phyloP scores from a whole-genome alignment of 2,797 vertebrate species.

The Pseudochromis fuscus region DNA sequence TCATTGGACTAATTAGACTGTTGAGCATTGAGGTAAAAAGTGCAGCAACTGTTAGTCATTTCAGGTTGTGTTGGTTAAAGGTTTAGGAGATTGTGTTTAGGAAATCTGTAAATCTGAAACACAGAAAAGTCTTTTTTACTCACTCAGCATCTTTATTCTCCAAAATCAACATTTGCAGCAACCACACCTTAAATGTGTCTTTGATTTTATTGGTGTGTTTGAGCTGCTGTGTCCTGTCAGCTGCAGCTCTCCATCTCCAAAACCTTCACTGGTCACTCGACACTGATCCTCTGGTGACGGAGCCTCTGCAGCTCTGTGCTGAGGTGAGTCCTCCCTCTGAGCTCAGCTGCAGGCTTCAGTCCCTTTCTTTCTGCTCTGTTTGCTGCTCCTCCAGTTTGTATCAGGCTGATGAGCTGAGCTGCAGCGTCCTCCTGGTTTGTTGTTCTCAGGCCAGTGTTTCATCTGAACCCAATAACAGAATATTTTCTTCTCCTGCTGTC shows the following conservation, averaged over 20 bases:
- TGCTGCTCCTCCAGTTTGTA: background rate
- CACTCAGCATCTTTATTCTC: background rate
- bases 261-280: constrained; percentile 11
- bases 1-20: too few species aligned
- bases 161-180: background rate
- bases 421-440: constrained; percentile 1
- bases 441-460: background rate
- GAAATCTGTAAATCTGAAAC: constrained; percentile 11
- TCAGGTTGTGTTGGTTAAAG: too few species aligned
- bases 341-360: background rate
- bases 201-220: constrained; percentile 3
- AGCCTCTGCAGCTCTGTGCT: constrained; percentile 1
- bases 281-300: constrained; percentile 2
- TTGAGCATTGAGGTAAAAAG: too few species aligned
- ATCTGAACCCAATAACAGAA: background rate
- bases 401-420: constrained; percentile 1
- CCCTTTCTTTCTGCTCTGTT: background rate
- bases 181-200: background rate
- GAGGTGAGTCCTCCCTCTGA: background rate
- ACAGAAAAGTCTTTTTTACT: background rate
- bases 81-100: too few species aligned
- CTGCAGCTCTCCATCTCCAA: background rate
- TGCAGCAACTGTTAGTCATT: background rate
- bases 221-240: background rate
- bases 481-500: constrained; percentile 26